Conservation (phyloP, 2,113 vertebrate genomes). For the Notothenia coriiceps region DNA sequence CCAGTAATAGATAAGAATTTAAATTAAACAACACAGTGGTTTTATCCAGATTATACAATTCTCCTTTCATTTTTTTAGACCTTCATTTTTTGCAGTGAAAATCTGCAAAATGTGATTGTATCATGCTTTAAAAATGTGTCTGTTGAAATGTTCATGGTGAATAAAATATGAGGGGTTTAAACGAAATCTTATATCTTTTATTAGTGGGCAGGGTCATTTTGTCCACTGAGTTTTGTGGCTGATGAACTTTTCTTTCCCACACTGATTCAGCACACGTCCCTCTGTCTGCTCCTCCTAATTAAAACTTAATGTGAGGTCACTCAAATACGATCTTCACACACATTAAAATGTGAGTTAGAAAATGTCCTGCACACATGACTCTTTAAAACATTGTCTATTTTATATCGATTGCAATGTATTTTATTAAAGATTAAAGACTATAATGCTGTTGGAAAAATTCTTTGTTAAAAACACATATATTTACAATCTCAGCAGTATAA, state of each 20-base stretch:
- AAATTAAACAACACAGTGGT: not conserved
- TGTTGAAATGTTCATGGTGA: slow-evolving; percentile 12
- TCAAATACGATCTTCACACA: slow-evolving; percentile 19
- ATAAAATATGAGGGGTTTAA: slow-evolving; percentile 27
- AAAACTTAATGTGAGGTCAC: slow-evolving; percentile 74
- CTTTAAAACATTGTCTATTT: not conserved
- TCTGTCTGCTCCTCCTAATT: slow-evolving; percentile 67
- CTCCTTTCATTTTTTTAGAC: not conserved
- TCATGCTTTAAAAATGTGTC: not conserved
- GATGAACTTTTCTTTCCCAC: slow-evolving; percentile 53
- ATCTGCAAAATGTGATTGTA: not conserved
- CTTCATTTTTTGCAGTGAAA: not conserved
- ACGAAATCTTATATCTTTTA: slow-evolving; percentile 27
- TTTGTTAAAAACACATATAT: not conserved
- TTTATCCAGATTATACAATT: not conserved
- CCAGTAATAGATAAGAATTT: not conserved
- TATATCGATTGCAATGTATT: not conserved
- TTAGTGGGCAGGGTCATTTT: slow-evolving; percentile 12
- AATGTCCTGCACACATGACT: not conserved
- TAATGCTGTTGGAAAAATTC: not conserved
- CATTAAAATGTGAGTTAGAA: slow-evolving; percentile 29
- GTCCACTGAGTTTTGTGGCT: slow-evolving; percentile 33
- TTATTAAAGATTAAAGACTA: not conserved
- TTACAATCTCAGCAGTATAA: not conserved
- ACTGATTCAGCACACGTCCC: slow-evolving; percentile 57